Evolutionary conservation across 2,888 invertebrate genomes (phyloP), one percentile per base, ranked within the genome.

Genomic region (Perizoma flavofasciatum): DNA sequence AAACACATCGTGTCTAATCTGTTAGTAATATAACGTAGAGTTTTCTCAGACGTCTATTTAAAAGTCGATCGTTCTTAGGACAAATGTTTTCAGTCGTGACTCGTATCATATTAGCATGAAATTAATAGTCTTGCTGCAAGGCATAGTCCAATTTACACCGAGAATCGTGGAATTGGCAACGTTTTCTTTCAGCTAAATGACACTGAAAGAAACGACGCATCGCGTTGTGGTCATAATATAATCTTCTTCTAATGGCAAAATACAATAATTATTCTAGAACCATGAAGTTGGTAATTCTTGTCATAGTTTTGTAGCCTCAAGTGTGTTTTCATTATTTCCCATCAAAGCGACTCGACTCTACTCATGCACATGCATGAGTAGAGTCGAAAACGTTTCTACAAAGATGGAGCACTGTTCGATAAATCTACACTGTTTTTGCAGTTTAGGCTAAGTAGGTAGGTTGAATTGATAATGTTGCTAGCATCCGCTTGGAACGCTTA

Each of bases 41-140:
- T 46, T 39, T 48, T 55, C 48, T 48, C 48, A 35, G 35, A 50
- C 10, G 44, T 33, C 22, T 22, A 5, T 37, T n/a, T 51, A 40
- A 47, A 43, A 44, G 6, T 44, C 33, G 11, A 46, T 57, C 40
- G 47, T 48, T 52, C 34, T 46, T 60, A 4, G 39, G 51, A 37
- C 6, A 37, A 4, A 37, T 37, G 37, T 55, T 61, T 49, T 39
- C 33, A 50, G 47, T 65, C 67, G 67, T 66, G 67, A 69, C 67
- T 64, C 11, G 62, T 62, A 49, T 43, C 49, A 51, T 50, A 51
- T 44, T 45, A 60, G 62, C 65, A 63, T 70, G 67, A 69, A 67
- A 68, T 65, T 58, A 66, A 47, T 63, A 63, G 41, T 65, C 49
- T 56, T 57, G 55, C 49, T 59, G 53, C 53, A 40, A 1, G 8